Evolutionary conservation across 1,140 invertebrate genomes (phyloP), one percentile per base, ranked within the genome.

Genomic region (Drosophila persimilis): DNA sequence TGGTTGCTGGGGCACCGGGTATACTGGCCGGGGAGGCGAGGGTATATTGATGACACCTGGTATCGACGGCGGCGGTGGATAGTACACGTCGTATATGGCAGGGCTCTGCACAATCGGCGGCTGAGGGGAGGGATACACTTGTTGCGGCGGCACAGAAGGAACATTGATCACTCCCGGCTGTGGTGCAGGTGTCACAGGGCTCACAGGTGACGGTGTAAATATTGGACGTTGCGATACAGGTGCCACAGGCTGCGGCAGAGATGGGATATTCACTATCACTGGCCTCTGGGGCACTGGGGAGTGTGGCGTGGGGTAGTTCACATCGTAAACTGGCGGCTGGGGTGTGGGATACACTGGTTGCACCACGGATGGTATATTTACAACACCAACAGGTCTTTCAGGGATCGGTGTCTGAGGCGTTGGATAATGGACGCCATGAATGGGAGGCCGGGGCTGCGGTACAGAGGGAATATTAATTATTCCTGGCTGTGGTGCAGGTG

Each of bases 351-450:
- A 20, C 2, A 31, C 43, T 1, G 64, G 77, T 9, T 65, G 71
- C 3, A 76, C 45, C 3, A 8, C 47, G 0, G 67, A 70, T 2
- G 77, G 80, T 26, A 84, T 70, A 31, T 93, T 80, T 93, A 93
- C 26, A 3, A 31, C 31, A 31, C 2, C 31, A 9, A 31, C 55
- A 6, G 53, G 67, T n/a, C 39, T 31, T 11, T 31, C 31, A 31
- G 31, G 2, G 8, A 95, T 95, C 88, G 96, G 96, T 24, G 95
- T 95, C 88, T 94, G 95, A 44, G 95, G 95, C 59, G 92, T 76
- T 15, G 93, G 93, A 8, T 46, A 6, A 97, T 1, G 94, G 17
- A 46, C 44, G 3, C 29, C 43, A 8, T 46, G 17, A 4, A 54
- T 15, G 13, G 29, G 29, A 6, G 31, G 31, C 1, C 4, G 31